Conservation (phyloP, 2,113 vertebrate species). For the Rhinichthys klamathensis region DNA sequence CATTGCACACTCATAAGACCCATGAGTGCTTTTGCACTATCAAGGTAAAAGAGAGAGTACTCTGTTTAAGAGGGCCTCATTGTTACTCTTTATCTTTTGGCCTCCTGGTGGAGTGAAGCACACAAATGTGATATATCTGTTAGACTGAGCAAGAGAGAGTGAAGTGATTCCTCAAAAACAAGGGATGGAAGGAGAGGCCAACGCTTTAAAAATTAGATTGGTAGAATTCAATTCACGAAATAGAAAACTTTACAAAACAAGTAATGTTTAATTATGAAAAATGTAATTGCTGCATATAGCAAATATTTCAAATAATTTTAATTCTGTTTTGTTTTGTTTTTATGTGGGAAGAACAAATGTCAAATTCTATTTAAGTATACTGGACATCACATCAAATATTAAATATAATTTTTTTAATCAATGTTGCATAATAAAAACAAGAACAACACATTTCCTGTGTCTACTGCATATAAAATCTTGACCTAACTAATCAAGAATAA, state of each 20-base stretch:
- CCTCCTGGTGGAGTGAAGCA: slow-evolving; percentile 9
- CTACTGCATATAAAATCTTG: too few species aligned
- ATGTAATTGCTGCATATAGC: not conserved
- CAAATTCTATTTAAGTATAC: not conserved
- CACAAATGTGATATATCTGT: not conserved
- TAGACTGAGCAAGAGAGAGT: not conserved
- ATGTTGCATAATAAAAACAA: too few species aligned
- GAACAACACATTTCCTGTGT: too few species aligned
- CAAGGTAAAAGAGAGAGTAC: not conserved
- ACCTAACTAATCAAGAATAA: not conserved
- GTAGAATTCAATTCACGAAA: not conserved
- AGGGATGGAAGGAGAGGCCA: slow-evolving; percentile 10
- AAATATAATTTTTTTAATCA: too few species aligned
- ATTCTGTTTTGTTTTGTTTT: not conserved
- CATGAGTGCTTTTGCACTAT: not conserved
- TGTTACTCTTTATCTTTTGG: slow-evolving; percentile 9
- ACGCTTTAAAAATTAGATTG: not conserved
- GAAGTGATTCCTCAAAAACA: not conserved
- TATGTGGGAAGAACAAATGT: not conserved
- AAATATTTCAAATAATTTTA: too few species aligned
- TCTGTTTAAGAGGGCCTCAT: slow-evolving; percentile 15
- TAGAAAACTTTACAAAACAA: not conserved
- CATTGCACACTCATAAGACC: not conserved
- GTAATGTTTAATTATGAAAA: not conserved
- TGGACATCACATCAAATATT: not conserved